Evolutionary conservation across 2,888 invertebrate species (phyloP).

Genomic region (Panopea generosa): DNA sequence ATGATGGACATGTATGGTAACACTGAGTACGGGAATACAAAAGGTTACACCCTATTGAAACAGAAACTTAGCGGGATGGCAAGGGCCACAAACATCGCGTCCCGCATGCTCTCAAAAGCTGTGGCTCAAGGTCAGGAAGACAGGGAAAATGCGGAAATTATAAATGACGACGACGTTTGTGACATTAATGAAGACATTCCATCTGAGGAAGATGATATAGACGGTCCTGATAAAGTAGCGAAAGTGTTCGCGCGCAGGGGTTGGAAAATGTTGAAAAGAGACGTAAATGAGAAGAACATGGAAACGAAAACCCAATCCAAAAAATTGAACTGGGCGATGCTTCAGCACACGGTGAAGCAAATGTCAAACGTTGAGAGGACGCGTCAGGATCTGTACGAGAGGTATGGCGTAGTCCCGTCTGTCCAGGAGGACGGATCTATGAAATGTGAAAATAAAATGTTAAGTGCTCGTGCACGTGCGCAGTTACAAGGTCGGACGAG

Average conservation of each 20-base stretch:
- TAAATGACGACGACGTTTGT: constrained; percentile 30
- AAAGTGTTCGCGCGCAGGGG: constrained; percentile 67
- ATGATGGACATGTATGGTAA: constrained; percentile 76
- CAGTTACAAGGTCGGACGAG: constrained; percentile 26
- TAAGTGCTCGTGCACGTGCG: constrained; percentile 70
- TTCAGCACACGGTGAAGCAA: constrained; percentile 72
- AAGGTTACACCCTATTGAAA: constrained; percentile 63
- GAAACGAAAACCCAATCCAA: constrained; percentile 68
- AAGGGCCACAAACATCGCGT: constrained; percentile 54
- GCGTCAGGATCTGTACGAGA: constrained; percentile 74
- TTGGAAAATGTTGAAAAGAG: constrained; percentile 73
- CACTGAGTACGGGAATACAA: constrained; percentile 69
- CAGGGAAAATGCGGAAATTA: constrained; percentile 31
- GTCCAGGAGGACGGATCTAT: constrained; percentile 66
- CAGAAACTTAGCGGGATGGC: constrained; percentile 64
- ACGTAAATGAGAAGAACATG: constrained; percentile 71
- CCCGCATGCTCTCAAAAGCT: constrained; percentile 45
- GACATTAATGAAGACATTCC: neutral
- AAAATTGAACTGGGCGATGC: constrained; percentile 71
- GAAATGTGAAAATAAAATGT: constrained; percentile 75
- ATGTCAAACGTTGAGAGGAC: constrained; percentile 70
- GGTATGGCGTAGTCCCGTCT: constrained; percentile 76
- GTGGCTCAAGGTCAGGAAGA: constrained; percentile 39
- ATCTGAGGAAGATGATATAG: constrained; percentile 1
- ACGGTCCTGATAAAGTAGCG: constrained; percentile 33